These are phyloP conservation scores for Drosophila willistoni DNA, from an alignment of 1,140 invertebrate species.

Conservation along the genomic window DNA sequence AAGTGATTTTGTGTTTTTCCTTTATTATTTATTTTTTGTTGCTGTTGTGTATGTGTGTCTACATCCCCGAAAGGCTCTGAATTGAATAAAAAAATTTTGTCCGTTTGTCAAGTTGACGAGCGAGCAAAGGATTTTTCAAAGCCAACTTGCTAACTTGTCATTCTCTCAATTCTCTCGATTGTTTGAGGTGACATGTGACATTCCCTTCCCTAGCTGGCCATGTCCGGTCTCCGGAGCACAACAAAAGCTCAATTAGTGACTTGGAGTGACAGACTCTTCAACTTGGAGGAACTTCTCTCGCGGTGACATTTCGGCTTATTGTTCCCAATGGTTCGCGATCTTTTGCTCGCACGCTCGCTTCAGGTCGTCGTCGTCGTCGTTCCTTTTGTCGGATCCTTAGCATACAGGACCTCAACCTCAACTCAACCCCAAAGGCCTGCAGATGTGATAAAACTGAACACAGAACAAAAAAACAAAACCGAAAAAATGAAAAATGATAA, in stretches of 20 bases:
- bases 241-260: slow-evolving; percentile 47
- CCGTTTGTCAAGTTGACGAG: background rate
- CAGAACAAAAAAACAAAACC: slow-evolving; percentile 16
- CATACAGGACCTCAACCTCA: slow-evolving; percentile 27
- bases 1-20: background rate
- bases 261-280: slow-evolving; percentile 45
- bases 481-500: slow-evolving; percentile 75
- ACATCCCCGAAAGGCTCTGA: slow-evolving; percentile 11
- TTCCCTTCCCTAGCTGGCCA: background rate
- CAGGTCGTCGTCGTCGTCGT: slow-evolving; percentile 31
- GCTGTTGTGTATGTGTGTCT: background rate
- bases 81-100: background rate
- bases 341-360: slow-evolving; percentile 20
- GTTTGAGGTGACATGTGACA: slow-evolving; percentile 71
- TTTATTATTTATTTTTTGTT: background rate
- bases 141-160: slow-evolving; percentile 17
- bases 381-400: slow-evolving; percentile 54
- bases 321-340: slow-evolving; percentile 18
- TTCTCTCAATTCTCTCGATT: background rate
- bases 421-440: slow-evolving; percentile 39
- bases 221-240: slow-evolving; percentile 45
- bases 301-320: slow-evolving; percentile 66
- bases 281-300: slow-evolving; percentile 18
- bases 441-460: slow-evolving; percentile 44
- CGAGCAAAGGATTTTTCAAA: slow-evolving; percentile 9